Evolutionary conservation across 1,140 invertebrate species (phyloP).

Genomic region (Lasioglossum albipes): DNA sequence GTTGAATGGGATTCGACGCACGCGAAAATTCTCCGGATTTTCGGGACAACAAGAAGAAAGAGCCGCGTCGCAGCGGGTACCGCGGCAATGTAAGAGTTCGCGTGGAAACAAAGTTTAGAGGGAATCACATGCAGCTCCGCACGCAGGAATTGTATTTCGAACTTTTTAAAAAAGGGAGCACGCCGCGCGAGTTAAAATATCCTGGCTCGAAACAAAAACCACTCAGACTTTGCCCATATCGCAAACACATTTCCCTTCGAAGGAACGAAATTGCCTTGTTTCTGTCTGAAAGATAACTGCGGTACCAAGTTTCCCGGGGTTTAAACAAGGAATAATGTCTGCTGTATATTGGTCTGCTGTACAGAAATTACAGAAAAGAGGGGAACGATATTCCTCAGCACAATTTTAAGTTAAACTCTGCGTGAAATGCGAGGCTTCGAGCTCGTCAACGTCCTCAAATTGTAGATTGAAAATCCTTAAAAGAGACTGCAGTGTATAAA

Average conservation of each 20-base stretch:
- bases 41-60: not conserved
- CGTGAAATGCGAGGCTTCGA: too few species aligned
- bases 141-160: slow-evolving; percentile 3
- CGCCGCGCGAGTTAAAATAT: slow-evolving; percentile 1
- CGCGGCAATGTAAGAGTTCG: not conserved
- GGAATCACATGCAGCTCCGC: not conserved
- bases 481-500: too few species aligned
- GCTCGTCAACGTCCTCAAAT: too few species aligned
- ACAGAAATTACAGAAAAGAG: not conserved
- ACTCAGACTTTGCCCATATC: slow-evolving; percentile 4
- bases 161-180: not conserved
- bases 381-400: too few species aligned
- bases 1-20: too few species aligned
- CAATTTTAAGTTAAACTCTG: too few species aligned
- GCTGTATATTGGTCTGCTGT: not conserved
- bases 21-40: not conserved
- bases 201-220: not conserved
- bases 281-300: not conserved
- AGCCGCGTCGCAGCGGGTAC: not conserved
- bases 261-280: not conserved
- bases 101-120: not conserved
- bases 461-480: too few species aligned
- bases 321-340: not conserved
- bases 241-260: not conserved
- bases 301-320: not conserved